Percentiles rank a stretch among this genome's conserved stretches.
Evolutionary conservation across 2,113 vertebrate species (phyloP).

Genomic region (Anolis carolinensis): DNA sequence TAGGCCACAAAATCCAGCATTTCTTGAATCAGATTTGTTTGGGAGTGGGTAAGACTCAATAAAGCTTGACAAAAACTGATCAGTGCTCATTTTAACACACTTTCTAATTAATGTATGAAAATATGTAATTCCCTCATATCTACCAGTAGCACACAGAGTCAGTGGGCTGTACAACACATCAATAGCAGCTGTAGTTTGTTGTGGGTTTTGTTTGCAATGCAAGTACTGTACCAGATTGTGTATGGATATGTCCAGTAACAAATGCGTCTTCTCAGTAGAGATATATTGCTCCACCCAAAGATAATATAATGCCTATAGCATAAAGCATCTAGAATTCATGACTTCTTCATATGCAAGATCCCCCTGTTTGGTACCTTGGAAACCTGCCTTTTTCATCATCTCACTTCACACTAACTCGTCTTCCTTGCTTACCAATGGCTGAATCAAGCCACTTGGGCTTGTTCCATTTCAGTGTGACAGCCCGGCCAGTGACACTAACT

Average conservation of each 20-base stretch:
- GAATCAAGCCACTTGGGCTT: conserved; percentile 91
- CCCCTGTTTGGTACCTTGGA: neutral
- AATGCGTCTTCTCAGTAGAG: neutral
- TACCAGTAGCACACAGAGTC: neutral
- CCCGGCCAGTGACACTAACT: conserved; percentile 87
- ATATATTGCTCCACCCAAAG: no score
- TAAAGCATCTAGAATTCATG: neutral
- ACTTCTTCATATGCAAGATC: neutral
- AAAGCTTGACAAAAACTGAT: neutral
- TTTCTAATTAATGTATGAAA: neutral
- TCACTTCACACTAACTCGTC: neutral
- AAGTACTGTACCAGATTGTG: neutral
- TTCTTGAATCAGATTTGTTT: neutral
- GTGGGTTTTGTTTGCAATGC: neutral
- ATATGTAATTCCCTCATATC: neutral
- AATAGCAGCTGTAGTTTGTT: neutral
- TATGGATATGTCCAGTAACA: neutral
- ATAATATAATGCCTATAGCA: neutral
- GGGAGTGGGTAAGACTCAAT: neutral
- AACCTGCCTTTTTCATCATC: neutral
- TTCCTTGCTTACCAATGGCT: conserved; percentile 84
- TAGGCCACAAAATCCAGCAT: neutral
- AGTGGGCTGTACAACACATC: conserved; percentile 1
- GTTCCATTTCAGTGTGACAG: conserved; percentile 88
- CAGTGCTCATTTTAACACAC: neutral